Evolutionary conservation across 2,888 invertebrate species (phyloP), one percentile per base, ranked within the genome.

Genomic region (Disparrhopalites patrizii): DNA sequence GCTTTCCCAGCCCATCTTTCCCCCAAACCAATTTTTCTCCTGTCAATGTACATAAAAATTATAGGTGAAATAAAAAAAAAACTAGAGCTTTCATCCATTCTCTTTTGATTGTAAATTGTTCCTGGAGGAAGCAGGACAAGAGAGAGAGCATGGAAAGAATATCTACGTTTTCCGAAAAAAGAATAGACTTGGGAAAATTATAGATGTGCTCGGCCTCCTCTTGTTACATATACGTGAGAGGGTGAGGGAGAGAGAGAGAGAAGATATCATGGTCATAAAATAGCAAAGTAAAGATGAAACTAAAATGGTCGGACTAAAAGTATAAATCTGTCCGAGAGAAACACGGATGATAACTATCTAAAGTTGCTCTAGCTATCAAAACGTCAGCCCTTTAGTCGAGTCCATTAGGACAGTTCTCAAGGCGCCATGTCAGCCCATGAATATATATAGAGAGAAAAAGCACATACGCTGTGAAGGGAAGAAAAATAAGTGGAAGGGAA

Each of bases 301-400:
- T 62, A 66, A 62, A 61, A 56, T 50, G 55, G 54, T 47, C 28
- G 27, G 63, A 25, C 28, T 47, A 56, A 61, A n/a, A 50, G 50
- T 61, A 66, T 66, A 66, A 66, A 66, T 66, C 66, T 62, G 51
- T 62, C 66, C 62, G 28, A 66, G 66, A 56, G 62, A 66, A 52
- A 62, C 66, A 66, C 25, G 31, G 40, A 55, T 66, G 66, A 66
- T 66, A 66, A 62, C 57, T 66, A 66, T 66, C 66, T 66, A 66
- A 66, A 66, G 62, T 66, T 62, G 66, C 62, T 62, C 55, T 33
- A 56, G 66, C 66, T 62, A 66, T 66, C 62, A 66, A 66, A 66
- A 56, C 57, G 66, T 66, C 66, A 66, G 66, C 40, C 60, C 62
- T 51, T 64, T 66, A 61, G 66, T 62, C 56, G 66, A 66, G 66